These are phyloP conservation scores for Pangasius krempfi DNA, from an alignment of 2,797 vertebrate genomes.

Conservation along the genomic window DNA sequence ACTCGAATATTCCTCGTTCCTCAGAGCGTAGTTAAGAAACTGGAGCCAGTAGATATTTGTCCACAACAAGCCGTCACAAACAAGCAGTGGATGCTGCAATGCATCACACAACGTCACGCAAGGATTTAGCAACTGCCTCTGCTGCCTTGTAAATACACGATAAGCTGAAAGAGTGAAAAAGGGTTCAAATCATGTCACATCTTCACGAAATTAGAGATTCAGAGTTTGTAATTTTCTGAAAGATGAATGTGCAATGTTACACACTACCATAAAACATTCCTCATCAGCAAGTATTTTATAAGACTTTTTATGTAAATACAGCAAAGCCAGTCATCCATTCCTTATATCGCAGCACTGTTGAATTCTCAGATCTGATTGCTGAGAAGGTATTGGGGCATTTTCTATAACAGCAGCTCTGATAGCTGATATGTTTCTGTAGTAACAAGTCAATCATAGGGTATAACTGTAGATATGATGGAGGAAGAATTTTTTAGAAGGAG, in stretches of 20 bases:
- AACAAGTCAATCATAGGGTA: background rate
- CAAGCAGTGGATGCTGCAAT: slow-evolving; percentile 27
- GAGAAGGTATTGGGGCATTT: background rate
- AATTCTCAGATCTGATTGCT: background rate
- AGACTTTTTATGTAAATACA: background rate
- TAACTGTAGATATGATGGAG: background rate
- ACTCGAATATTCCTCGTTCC: slow-evolving; percentile 37
- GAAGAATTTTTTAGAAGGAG: background rate
- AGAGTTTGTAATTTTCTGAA: background rate
- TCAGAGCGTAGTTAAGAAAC: slow-evolving; percentile 34
- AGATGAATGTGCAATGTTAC: background rate
- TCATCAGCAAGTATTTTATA: background rate
- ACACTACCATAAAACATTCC: background rate
- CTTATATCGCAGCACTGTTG: background rate
- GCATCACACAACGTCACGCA: slow-evolving; percentile 10
- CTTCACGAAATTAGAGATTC: background rate
- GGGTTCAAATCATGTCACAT: background rate
- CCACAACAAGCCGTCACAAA: slow-evolving; percentile 45
- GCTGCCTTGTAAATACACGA: background rate
- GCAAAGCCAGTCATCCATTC: background rate
- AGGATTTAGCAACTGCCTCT: background rate
- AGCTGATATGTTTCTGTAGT: background rate
- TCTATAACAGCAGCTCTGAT: background rate
- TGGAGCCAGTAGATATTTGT: slow-evolving; percentile 34
- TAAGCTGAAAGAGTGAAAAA: background rate